phyloP scores from a whole-genome alignment of 2,888 invertebrate species.

The Cantharis nigra region DNA sequence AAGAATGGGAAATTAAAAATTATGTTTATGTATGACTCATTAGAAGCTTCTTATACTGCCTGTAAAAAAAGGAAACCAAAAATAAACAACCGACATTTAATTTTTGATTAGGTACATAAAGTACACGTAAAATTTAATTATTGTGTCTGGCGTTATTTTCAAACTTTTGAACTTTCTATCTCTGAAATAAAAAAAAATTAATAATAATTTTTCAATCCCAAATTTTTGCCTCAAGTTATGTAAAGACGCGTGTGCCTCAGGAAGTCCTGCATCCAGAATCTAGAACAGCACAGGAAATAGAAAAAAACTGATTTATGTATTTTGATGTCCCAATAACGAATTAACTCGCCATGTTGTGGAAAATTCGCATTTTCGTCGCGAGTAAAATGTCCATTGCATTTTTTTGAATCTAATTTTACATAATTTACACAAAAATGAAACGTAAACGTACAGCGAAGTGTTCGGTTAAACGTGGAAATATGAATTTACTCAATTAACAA shows the following conservation, averaged over 20 bases:
- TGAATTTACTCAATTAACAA: slow-evolving; percentile 7
- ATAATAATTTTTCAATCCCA: not conserved
- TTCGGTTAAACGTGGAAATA: slow-evolving; percentile 4
- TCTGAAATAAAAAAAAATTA: not conserved
- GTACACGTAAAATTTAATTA: not conserved
- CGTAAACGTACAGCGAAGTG: not conserved
- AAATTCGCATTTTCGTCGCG: not conserved
- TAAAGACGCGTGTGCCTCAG: not conserved
- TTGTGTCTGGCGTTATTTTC: not conserved
- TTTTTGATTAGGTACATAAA: not conserved
- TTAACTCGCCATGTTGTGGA: not conserved
- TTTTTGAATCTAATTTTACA: slow-evolving; percentile 15
- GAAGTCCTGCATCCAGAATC: not conserved
- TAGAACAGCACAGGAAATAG: not conserved
- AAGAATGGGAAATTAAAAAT: slow-evolving; percentile 31
- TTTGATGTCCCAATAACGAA: not conserved
- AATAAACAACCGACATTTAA: slow-evolving; percentile 7
- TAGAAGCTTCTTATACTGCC: slow-evolving; percentile 21
- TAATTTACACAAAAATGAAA: slow-evolving; percentile 6
- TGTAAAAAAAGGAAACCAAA: slow-evolving; percentile 14
- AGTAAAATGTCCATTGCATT: not conserved
- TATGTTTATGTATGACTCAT: slow-evolving; percentile 36
- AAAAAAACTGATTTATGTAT: not conserved
- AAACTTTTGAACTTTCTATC: not conserved
- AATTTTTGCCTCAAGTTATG: not conserved